Base-by-base conservation (phyloP, 2,113 vertebrate species). In the Anarhynchus alexandrinus region DNA sequence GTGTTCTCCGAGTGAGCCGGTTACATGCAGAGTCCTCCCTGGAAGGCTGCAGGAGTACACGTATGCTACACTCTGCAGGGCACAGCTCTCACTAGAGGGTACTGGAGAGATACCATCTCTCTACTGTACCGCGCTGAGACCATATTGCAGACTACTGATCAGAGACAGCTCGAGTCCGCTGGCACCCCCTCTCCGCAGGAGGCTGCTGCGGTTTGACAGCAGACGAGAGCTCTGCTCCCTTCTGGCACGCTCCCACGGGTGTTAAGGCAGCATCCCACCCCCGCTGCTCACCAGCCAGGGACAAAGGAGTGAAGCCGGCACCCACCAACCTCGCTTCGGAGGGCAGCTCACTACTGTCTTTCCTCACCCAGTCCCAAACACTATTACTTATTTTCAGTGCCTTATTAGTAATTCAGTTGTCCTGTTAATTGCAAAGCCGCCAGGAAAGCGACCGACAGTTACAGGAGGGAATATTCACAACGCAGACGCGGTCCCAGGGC, bases 381-480 rank as follows among this genome's bases (percentile, higher is more conserved):
- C 54, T 21, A 9, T 26, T 26, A 9, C 21, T 65, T 74, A 22
- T 11, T 13, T 15, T 11, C 36, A 70, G 47, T 7, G 22, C 30
- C 59, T 45, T 29, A 29, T 57, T 43, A 92, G 27, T n/a, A 54
- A 40, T 32, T 40, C 69, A 26, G 6, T 5, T n/a, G 61, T 43
- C 45, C 65, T 14, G 61, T 42, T 73, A 83, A 81, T 16, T 26
- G 26, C 42, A 87, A 62, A 92, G 64, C 65, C 61, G 10, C 12
- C 0, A 73, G 15, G 43, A 51, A 54, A 72, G 45, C 1, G 5
- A 5, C 26, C 36, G 67, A 7, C 40, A 21, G 45, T 1, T 29
- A 20, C 10, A 11, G 0, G 34, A 78, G 4, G 11, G 11, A n/a
- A 58, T 0, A 9, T 2, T 3, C 2, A 0, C 1, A 7, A 17